A percentile compares a stretch with the other conserved stretches of the same genome.
These are phyloP conservation scores for Penaeus vannamei DNA, from an alignment of 1,140 invertebrate genomes.

Conservation along the genomic window DNA sequence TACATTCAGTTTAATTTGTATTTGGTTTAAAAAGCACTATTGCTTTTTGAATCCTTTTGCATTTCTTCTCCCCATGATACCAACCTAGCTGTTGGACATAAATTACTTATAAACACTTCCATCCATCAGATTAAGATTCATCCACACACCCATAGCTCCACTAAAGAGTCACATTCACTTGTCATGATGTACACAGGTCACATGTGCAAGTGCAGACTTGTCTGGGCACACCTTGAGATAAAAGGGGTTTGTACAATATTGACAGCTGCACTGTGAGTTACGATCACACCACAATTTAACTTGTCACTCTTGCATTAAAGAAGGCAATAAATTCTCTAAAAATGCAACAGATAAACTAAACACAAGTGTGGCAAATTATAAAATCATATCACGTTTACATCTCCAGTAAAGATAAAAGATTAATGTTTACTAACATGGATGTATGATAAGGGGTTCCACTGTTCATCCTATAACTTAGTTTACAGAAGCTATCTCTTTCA, in stretches of 20 bases:
- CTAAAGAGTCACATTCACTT: constrained; percentile 27
- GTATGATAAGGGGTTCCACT: constrained; percentile 31
- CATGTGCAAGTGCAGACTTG: constrained; percentile 34
- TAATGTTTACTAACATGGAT: constrained; percentile 12
- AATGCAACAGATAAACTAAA: constrained; percentile 28
- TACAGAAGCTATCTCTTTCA: too few species aligned
- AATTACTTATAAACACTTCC: neutral
- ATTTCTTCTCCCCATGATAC: neutral
- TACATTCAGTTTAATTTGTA: too few species aligned
- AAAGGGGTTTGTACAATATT: constrained; percentile 44
- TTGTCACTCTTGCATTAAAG: constrained; percentile 32
- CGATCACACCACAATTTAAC: constrained; percentile 32
- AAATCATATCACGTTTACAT: constrained; percentile 55
- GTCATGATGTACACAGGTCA: constrained; percentile 32
- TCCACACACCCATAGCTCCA: neutral
- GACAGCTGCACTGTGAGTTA: constrained; percentile 43
- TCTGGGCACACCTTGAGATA: constrained; percentile 28
- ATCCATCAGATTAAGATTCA: constrained; percentile 25
- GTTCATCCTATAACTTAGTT: neutral
- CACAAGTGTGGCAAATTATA: constrained; percentile 46
- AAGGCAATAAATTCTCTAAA: constrained; percentile 37
- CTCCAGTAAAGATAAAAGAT: constrained; percentile 54
- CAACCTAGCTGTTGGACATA: neutral
- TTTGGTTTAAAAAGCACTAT: neutral
- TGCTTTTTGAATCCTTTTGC: constrained; percentile 1